Evolutionary conservation across 2,797 vertebrate genomes (phyloP).

Genomic region (Paguma larvata): DNA sequence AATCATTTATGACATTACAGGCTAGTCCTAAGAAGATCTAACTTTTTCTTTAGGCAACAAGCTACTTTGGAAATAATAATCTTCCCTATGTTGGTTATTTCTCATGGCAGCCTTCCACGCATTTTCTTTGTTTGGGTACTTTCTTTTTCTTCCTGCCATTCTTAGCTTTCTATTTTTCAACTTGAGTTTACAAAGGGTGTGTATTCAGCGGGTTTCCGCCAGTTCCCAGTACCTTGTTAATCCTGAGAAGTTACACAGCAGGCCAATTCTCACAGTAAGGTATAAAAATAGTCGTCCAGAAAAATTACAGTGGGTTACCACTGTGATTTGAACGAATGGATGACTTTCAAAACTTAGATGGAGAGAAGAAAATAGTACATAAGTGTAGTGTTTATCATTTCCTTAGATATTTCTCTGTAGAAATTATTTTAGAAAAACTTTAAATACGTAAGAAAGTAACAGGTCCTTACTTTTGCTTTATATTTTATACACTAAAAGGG

Average conservation of each 20-base stretch:
- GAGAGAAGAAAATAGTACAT: conserved; percentile 72
- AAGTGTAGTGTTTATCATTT: conserved; percentile 85
- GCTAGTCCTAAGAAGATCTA: conserved; percentile 54
- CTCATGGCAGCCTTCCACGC: conserved; percentile 89
- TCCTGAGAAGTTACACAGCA: conserved; percentile 90
- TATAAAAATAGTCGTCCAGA: conserved; percentile 90
- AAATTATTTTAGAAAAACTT: conserved; percentile 80
- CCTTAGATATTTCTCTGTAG: conserved; percentile 85
- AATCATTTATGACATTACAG: conserved; percentile 26
- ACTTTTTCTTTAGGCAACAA: conserved; percentile 68
- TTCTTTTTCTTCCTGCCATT: conserved; percentile 95
- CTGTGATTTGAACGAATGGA: conserved; percentile 83
- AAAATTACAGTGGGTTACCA: conserved; percentile 86
- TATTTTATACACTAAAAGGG: background rate
- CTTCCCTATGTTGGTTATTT: conserved; percentile 80
- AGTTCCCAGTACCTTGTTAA: conserved; percentile 88
- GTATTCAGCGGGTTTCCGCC: conserved; percentile 89
- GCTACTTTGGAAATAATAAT: conserved; percentile 81
- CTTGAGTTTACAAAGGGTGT: conserved; percentile 88
- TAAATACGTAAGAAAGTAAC: conserved; percentile 56
- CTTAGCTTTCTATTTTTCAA: conserved; percentile 91
- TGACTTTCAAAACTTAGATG: conserved; percentile 81
- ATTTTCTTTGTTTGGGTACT: conserved; percentile 91
- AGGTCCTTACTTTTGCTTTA: background rate
- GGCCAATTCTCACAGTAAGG: conserved; percentile 90